Percentiles rank a stretch among this genome's conserved stretches.
Evolutionary conservation across 1,140 invertebrate genomes (phyloP).

Genomic region (Ptiloglossa arizonensis): DNA sequence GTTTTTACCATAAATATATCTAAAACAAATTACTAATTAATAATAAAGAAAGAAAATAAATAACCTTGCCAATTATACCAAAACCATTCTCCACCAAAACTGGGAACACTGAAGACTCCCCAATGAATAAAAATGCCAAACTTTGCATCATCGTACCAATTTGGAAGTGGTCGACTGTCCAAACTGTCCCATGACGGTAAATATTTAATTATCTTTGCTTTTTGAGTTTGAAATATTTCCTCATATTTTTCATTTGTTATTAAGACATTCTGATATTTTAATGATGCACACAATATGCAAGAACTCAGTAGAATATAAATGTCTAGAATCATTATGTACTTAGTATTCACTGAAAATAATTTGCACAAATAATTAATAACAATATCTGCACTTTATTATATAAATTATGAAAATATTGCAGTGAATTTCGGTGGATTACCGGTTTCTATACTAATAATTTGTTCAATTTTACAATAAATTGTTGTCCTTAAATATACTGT

Average conservation of each 20-base stretch:
- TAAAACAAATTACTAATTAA: background rate
- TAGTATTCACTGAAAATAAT: constrained; percentile 17
- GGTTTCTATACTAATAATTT: too few relatives aligned
- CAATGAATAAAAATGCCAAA: constrained; percentile 97
- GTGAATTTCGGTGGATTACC: too few relatives aligned
- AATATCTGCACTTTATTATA: constrained; percentile 3
- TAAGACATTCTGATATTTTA: constrained; percentile 5
- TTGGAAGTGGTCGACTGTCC: constrained; percentile 90
- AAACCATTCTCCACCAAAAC: constrained; percentile 93
- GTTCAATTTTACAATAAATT: too few relatives aligned
- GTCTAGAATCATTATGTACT: background rate
- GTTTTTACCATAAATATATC: background rate
- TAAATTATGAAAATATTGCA: constrained; percentile 3
- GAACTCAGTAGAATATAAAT: background rate
- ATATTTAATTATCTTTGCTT: constrained; percentile 73
- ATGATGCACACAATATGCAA: constrained; percentile 2
- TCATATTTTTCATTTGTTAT: background rate
- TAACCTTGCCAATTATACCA: constrained; percentile 90
- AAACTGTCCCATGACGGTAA: constrained; percentile 91
- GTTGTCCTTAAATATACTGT: too few relatives aligned
- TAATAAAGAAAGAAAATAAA: background rate
- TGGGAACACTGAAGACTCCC: constrained; percentile 95
- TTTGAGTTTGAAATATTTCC: background rate
- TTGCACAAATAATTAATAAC: background rate
- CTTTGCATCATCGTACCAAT: constrained; percentile 95